Base-by-base conservation (phyloP, 2,113 vertebrate genomes). In the Callospermophilus lateralis region DNA sequence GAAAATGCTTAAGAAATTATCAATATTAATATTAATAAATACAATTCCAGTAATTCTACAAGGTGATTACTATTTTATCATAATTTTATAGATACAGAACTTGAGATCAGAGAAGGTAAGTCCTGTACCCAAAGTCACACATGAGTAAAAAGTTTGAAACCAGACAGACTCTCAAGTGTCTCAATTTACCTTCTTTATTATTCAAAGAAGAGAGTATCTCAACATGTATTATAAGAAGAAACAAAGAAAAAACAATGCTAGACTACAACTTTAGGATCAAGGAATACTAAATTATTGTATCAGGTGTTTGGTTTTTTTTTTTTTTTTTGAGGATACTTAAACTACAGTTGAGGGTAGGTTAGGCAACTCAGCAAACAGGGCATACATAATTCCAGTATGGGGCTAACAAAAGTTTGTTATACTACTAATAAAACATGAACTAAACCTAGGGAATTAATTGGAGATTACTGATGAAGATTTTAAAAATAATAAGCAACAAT, bases 1-100 rank as follows among this genome's bases (percentile, higher is more conserved):
- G 5, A 73, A 81, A 86, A 26, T 42, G 39, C 53, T 84, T 93
- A n/a, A 84, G 34, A 95, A 65, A 89, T n/a, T 68, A 68, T n/a
- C 24, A 85, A 24, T 53, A 51, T 48, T 85, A n/a, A 48, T 70
- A 80, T 51, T 53, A 39, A 39, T 39, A 39, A 68, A 85, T 76
- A 42, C 42, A 84, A 42, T 45, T 11, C 13, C 68, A 90, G 16
- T 39, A 89, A 84, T 73, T 19, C 37, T 87, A 34, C 0, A 32
- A 68, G 13, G n/a, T 17, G 90, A 65, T 45, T 79, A 39, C 20
- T 55, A 12, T n/a, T 87, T 63, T 86, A 78, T n/a, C 19, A 32
- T 3, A 26, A 19, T 73, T 93, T 90, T 91, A 89, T 26, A 86
- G 8, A 32, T 16, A 68, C 68, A 32, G 42, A 68, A 73, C 10